Percentiles rank a stretch among this genome's conserved stretches.
These are phyloP conservation scores for Turdus rufiventris DNA, from an alignment of 2,113 vertebrate genomes.

Conservation along the genomic window DNA sequence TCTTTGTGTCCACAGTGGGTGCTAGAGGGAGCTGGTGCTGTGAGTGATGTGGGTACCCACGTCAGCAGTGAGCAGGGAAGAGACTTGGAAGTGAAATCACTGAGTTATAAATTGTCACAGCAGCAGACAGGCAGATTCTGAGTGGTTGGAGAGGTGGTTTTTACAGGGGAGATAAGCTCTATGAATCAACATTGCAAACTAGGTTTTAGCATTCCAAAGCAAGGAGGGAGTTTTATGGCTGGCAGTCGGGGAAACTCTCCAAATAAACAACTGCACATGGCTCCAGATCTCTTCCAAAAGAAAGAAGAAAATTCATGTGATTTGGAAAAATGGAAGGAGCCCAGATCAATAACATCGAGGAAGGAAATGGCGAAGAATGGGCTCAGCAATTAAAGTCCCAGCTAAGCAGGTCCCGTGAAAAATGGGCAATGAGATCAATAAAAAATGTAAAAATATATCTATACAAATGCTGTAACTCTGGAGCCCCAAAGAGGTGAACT, in stretches of 20 bases:
- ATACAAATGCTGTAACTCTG: conserved; percentile 8
- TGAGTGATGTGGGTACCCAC: not conserved
- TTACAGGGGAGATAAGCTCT: conserved; percentile 17
- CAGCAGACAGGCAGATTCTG: not conserved
- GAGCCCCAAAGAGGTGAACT: conserved; percentile 20
- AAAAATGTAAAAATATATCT: conserved; percentile 40
- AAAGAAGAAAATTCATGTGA: not conserved
- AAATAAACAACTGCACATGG: not conserved
- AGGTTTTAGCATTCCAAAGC: not conserved
- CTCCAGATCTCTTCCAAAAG: not conserved
- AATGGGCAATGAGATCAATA: conserved; percentile 37
- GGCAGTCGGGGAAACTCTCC: conserved; percentile 4
- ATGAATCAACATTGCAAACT: conserved; percentile 25
- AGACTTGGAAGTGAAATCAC: not conserved
- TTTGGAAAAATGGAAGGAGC: not conserved
- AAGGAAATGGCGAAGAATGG: conserved; percentile 49
- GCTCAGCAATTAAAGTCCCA: conserved; percentile 39
- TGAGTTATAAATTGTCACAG: not conserved
- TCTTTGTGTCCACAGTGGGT: not conserved
- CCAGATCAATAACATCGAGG: conserved; percentile 26
- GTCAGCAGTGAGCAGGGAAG: not conserved
- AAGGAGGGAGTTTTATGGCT: conserved; percentile 15
- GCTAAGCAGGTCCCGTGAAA: conserved; percentile 33
- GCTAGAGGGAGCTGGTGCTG: not conserved
- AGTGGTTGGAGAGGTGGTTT: not conserved